Evolutionary conservation across 2,113 vertebrate species (phyloP), one percentile per base, ranked within the genome.

Genomic region (Puntigrus tetrazona): DNA sequence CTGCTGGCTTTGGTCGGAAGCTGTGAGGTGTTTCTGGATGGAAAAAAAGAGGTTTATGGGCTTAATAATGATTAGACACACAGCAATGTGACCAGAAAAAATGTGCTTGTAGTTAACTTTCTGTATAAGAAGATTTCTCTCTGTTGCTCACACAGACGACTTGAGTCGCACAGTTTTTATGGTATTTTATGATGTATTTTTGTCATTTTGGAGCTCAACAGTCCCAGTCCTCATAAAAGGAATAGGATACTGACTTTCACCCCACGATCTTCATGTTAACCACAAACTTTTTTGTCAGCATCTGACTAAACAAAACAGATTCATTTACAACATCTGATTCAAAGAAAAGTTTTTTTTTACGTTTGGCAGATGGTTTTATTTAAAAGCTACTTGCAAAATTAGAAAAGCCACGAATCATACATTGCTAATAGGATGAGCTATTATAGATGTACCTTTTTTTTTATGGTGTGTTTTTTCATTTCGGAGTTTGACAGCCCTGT

Each of bases 81-180:
- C 9, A 83, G 25, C 31, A 81, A 83, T 73, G 47, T 82, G 86
- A 79, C 82, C 34, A 70, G 31, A 75, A 72, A 61, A 78, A 80
- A 47, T 31, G 63, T 85, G 50, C 61, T 38, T 81, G 20, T 70
- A 65, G 80, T 41, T 75, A 50, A 7, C 47, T 7, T n/a, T n/a
- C n/a, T n/a, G n/a, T 50, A 20, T 50, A 16, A 50, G 16, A 50
- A 50, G 5, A 50, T 50, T 50, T 50, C 1, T 50, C 45, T 47
- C 47, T 69, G 1, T 36, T 69, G 1, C 34, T 69, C 31, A 69
- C 3, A 5, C 7, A n/a, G 67, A 70, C 38, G 4, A 22, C 1
- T 3, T 67, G 29, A 67, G 63, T 67, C 29, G 20, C 31, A 70
- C 38, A 22, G 4, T 22, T 41, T 67, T 7, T 70, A 70, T 69